Evolutionary conservation across 2,888 invertebrate species (phyloP).

Genomic region (Cyclophora albipunctata): DNA sequence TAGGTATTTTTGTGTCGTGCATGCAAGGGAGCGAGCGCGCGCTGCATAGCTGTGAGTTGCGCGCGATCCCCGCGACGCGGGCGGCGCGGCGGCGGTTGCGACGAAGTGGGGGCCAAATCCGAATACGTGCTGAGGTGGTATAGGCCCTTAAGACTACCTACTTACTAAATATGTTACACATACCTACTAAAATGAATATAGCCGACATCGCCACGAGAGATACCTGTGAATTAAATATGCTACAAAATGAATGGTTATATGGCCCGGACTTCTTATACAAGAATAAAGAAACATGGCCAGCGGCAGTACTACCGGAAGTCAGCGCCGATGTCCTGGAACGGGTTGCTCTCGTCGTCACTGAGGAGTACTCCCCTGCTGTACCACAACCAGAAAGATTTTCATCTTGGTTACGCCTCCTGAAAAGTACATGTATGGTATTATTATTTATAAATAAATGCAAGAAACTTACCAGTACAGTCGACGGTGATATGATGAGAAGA

Average conservation of each 20-base stretch:
- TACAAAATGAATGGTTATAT: neutral
- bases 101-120: no score
- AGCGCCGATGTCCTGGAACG: neutral
- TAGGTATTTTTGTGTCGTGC: no score
- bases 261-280: neutral
- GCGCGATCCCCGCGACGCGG: no score
- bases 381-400: slow-evolving; percentile 3
- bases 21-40: no score
- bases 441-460: slow-evolving; percentile 2
- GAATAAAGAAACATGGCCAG: neutral
- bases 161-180: no score
- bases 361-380: neutral
- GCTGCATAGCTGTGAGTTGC: no score
- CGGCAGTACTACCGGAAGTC: neutral
- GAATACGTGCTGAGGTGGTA: no score
- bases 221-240: no score
- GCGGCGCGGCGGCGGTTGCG: no score
- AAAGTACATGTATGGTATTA: neutral
- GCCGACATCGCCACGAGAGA: slow-evolving; percentile 4
- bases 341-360: neutral
- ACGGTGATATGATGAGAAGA: neutral
- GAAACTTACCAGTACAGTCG: neutral
- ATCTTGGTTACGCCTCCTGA: slow-evolving; percentile 2
- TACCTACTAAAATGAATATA: slow-evolving; percentile 4
- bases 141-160: no score